Percentiles rank a stretch among this genome's conserved stretches.
Evolutionary conservation across 2,797 vertebrate genomes (phyloP).

Genomic region (Xyrichtys novacula): DNA sequence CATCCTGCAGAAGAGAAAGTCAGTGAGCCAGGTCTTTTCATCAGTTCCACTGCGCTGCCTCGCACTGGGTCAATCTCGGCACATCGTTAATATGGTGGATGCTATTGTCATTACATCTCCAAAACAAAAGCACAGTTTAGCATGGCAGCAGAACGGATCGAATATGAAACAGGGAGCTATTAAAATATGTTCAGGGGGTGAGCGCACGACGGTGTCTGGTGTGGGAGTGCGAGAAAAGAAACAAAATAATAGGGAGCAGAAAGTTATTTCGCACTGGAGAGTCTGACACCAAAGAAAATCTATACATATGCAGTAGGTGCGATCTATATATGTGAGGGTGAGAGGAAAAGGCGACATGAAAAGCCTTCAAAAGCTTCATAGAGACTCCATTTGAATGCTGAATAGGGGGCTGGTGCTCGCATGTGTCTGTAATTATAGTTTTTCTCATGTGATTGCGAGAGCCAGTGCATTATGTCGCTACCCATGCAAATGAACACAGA

Average conservation of each 20-base stretch:
- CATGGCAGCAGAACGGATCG: conserved; percentile 38
- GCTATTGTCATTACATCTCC: conserved; percentile 71
- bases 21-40: conserved; percentile 79
- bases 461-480: conserved; percentile 36
- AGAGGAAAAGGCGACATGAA: conserved; percentile 36
- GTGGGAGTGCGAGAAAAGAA: conserved; percentile 27
- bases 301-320: conserved; percentile 47
- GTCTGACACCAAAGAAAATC: conserved; percentile 29
- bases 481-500: conserved; percentile 60
- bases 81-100: conserved; percentile 74
- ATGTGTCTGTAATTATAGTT: conserved; percentile 44
- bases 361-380: conserved; percentile 32
- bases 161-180: conserved; percentile 52
- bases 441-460: conserved; percentile 38
- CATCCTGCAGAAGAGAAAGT: conserved; percentile 56
- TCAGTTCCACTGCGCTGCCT: conserved; percentile 78
- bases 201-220: conserved; percentile 36
- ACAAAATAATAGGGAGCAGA: conserved; percentile 11
- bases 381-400: conserved; percentile 51
- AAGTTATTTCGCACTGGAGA: conserved; percentile 28
- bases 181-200: conserved; percentile 41
- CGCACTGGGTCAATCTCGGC: conserved; percentile 69
- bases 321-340: conserved; percentile 22
- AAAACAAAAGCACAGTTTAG: conserved; percentile 69
- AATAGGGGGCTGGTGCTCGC: conserved; percentile 25